phyloP scores from a whole-genome alignment of 2,888 invertebrate genomes.

The Tanypteryx hageni region DNA sequence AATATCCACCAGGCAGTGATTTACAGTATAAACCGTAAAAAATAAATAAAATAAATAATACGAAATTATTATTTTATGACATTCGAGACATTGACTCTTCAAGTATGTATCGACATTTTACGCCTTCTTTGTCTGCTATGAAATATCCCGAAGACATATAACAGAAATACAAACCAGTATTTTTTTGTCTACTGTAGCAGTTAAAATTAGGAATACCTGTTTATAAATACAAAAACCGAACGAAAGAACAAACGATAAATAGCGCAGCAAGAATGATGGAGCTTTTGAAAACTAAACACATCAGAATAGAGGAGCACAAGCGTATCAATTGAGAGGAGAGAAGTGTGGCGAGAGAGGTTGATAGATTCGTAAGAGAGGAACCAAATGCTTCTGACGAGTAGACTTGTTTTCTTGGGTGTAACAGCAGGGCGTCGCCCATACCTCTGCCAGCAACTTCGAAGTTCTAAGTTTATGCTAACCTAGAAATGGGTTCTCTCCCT shows the following conservation, averaged over 20 bases:
- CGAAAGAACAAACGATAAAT: background rate
- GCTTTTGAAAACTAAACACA: slow-evolving; percentile 28
- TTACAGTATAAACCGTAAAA: too few species aligned
- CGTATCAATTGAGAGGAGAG: background rate
- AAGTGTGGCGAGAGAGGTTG: slow-evolving; percentile 28
- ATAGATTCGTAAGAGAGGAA: slow-evolving; percentile 27
- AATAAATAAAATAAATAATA: too few species aligned
- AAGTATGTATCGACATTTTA: too few species aligned
- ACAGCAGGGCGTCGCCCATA: slow-evolving; percentile 25
- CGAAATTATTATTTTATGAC: too few species aligned
- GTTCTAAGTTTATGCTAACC: background rate
- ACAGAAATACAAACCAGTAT: too few species aligned
- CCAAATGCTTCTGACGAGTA: slow-evolving; percentile 48
- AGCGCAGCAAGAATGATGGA: background rate
- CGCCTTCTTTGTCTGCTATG: too few species aligned
- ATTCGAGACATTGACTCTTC: too few species aligned
- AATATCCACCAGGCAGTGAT: too few species aligned
- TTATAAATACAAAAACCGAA: background rate
- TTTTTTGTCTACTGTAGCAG: too few species aligned
- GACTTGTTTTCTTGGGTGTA: slow-evolving; percentile 42
- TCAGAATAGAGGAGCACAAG: background rate
- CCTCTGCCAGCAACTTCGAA: slow-evolving; percentile 28
- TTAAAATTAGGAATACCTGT: background rate
- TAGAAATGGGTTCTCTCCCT: background rate
- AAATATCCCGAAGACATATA: too few species aligned